These are phyloP conservation scores for Dolichotis patagonum DNA, from an alignment of 2,113 vertebrate genomes.

Conservation along the genomic window DNA sequence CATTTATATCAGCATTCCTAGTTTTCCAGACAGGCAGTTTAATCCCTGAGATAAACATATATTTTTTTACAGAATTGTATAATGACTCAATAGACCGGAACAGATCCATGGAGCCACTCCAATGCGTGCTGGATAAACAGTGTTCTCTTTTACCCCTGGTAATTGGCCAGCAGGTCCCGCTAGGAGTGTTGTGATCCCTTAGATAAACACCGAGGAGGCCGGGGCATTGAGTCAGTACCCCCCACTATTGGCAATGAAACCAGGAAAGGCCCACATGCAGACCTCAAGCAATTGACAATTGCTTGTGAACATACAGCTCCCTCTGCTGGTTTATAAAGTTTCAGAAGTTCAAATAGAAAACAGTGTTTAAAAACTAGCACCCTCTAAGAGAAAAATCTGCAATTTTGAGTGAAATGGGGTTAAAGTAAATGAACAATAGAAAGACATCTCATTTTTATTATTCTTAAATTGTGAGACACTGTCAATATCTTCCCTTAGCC, in stretches of 20 bases:
- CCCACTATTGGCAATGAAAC: neutral
- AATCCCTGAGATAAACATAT: slow-evolving; percentile 68
- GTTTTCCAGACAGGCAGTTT: slow-evolving; percentile 61
- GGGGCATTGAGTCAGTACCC: neutral
- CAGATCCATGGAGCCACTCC: slow-evolving; percentile 59
- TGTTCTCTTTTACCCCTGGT: neutral
- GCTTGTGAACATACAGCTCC: slow-evolving; percentile 77
- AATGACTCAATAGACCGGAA: slow-evolving; percentile 67
- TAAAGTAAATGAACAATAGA: neutral
- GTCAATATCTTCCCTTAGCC: neutral
- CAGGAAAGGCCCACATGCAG: neutral
- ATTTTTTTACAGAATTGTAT: slow-evolving; percentile 62
- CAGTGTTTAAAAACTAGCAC: neutral
- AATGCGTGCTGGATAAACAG: slow-evolving; percentile 66
- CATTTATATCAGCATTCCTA: slow-evolving; percentile 48
- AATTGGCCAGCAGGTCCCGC: slow-evolving; percentile 54
- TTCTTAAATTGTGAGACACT: neutral
- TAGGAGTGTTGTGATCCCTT: slow-evolving; percentile 67
- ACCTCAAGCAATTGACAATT: neutral
- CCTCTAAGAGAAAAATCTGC: neutral
- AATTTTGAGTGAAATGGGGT: neutral
- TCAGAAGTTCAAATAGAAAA: neutral
- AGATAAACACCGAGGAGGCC: slow-evolving; percentile 63
- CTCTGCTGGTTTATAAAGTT: slow-evolving; percentile 73
- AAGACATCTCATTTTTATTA: neutral